A percentile compares a stretch with the other conserved stretches of the same genome.
Conservation (phyloP, 2,888 invertebrate species). For the Apamea sordens region DNA sequence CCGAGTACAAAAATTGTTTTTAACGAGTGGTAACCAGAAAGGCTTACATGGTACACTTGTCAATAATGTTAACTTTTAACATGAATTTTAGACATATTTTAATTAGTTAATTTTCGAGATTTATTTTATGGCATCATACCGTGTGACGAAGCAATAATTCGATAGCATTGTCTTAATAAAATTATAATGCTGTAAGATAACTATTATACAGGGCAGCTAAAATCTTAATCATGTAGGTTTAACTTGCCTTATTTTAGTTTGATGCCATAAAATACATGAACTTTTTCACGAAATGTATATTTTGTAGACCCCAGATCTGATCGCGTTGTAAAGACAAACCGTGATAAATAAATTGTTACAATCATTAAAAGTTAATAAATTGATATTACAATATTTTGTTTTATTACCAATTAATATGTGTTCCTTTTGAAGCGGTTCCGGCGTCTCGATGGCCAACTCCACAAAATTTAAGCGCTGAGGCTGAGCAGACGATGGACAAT, state of each 20-base stretch:
- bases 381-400: constrained; percentile 70
- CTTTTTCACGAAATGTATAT: constrained; percentile 70
- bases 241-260: constrained; percentile 24
- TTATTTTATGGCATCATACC: constrained; percentile 55
- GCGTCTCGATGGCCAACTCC: not conserved
- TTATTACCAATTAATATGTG: not conserved
- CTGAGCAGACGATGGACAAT: too few relatives aligned
- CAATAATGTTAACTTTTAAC: constrained; percentile 48
- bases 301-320: constrained; percentile 83
- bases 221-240: constrained; percentile 3
- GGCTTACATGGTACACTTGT: constrained; percentile 53
- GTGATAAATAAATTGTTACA: constrained; percentile 87
- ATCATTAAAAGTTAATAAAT: constrained; percentile 85
- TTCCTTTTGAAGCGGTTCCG: not conserved
- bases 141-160: not conserved
- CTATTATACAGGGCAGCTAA: constrained; percentile 28
- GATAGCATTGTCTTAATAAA: constrained; percentile 1
- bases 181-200: constrained; percentile 3
- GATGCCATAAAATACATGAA: constrained; percentile 58
- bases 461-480: not conserved
- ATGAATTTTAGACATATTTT: constrained; percentile 60
- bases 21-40: constrained; percentile 39
- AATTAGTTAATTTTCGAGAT: constrained; percentile 51
- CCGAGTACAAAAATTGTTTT: constrained; percentile 59
- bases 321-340: constrained; percentile 86